Evolutionary conservation across 2,113 vertebrate species (phyloP), one percentile per base, ranked within the genome.

Genomic region (Rissa tridactyla): DNA sequence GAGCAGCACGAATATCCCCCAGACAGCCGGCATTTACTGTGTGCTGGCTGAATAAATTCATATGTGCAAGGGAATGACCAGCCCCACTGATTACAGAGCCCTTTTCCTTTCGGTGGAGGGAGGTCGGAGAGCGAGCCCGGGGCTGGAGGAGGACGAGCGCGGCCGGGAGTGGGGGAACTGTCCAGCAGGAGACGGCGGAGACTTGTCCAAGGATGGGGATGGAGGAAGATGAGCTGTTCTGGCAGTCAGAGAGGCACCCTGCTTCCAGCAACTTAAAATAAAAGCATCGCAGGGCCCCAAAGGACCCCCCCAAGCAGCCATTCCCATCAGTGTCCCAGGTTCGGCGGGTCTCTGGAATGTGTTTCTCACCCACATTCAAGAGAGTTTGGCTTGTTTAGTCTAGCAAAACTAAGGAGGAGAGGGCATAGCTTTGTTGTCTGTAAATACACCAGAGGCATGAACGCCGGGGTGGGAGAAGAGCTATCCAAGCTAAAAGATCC

Each of bases 111-210:
- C 1, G 1, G 42, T 2, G 2, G 9, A 7, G 6, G 4, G 19
- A 68, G 13, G n/a, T 66, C 44, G 0, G 23, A 88, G 38, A 81
- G 11, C 0, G 0, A 77, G 40, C 4, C 13, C 0, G 0, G 11
- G 4, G 16, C 47, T 29, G 36, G 49, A 65, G 15, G 25, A 42
- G 68, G 46, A 47, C 0, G 3, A 62, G 57, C 1, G 6, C 7
- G 5, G 14, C 11, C 2, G 5, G 22, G 38, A 81, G 12, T 12
- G 4, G 23, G 26, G 88, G 91, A 97, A 94, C 96, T 94, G 83
- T 95, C 96, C 95, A 96, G 81, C 92, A 94, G 54, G 17, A 82
- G 65, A 79, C 6, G 1, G 58, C 3, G 1, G 19, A 88, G 21
- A 25, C 86, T 44, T 51, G 7, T 57, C 82, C 60, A 40, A 15